These are phyloP conservation scores for Zaprionus camerounensis DNA, from an alignment of 1,140 invertebrate species.

Conservation along the genomic window DNA sequence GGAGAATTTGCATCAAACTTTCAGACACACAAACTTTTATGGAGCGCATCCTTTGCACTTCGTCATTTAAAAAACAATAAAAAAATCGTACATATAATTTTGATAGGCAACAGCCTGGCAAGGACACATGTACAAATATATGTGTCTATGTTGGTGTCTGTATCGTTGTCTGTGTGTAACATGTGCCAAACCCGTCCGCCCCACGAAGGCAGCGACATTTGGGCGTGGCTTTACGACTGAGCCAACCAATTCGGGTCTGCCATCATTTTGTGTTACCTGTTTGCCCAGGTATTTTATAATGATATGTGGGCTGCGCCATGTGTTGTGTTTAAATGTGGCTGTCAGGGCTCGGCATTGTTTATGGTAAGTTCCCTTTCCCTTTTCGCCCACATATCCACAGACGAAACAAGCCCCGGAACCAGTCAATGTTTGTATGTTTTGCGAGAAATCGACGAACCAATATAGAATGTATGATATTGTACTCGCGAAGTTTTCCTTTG, in stretches of 20 bases:
- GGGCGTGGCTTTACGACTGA: constrained; percentile 29
- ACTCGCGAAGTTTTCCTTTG: not conserved
- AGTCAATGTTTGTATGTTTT: constrained; percentile 4
- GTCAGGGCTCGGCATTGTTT: constrained; percentile 35
- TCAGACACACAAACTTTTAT: constrained; percentile 7
- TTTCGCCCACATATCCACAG: not conserved
- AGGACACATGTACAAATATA: not conserved
- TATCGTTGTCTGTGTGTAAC: not conserved
- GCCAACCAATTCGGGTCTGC: constrained; percentile 12
- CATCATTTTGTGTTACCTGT: constrained; percentile 21
- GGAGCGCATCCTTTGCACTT: not conserved
- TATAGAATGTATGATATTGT: not conserved
- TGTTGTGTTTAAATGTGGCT: constrained; percentile 30
- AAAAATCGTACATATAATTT: constrained; percentile 33
- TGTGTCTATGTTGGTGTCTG: not conserved
- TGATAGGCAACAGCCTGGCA: constrained; percentile 24
- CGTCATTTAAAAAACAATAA: constrained; percentile 38
- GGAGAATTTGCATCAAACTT: constrained; percentile 39
- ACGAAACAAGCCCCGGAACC: not conserved
- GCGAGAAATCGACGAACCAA: not conserved
- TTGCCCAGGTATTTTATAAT: constrained; percentile 18
- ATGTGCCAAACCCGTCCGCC: not conserved
- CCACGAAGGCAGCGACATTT: constrained; percentile 1
- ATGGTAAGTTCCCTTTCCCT: constrained; percentile 12
- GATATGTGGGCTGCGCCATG: constrained; percentile 36